phyloP scores from a whole-genome alignment of 2,888 invertebrate genomes.

The Tetragnatha montana region DNA sequence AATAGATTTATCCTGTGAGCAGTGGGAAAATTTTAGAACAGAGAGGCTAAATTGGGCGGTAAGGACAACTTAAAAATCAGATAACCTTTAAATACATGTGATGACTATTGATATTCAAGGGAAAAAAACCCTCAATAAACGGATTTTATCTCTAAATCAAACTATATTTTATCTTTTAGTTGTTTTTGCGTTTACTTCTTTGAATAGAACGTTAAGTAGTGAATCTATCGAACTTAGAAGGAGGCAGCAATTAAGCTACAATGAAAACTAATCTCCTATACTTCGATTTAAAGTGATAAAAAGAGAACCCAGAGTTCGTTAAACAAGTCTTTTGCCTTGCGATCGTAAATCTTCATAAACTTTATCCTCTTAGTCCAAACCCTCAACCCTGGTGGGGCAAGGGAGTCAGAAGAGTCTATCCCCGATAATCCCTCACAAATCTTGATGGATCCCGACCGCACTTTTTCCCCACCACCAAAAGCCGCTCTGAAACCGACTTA shows the following conservation, averaged over 20 bases:
- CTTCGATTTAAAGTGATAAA: background rate
- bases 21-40: no score
- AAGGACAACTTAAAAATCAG: no score
- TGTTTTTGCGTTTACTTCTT: no score
- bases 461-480: background rate
- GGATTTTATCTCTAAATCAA: no score
- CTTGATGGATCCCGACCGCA: constrained; percentile 9
- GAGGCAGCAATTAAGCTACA: background rate
- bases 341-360: constrained; percentile 47
- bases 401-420: constrained; percentile 32
- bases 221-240: background rate
- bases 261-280: background rate
- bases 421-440: constrained; percentile 45
- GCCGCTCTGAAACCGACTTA: constrained; percentile 5
- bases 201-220: no score
- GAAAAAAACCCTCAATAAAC: no score
- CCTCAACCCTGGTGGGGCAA: background rate
- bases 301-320: background rate
- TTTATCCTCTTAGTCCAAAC: constrained; percentile 8
- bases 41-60: no score
- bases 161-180: no score
- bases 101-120: no score
- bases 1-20: no score
- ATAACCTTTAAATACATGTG: no score
- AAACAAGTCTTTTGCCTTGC: background rate